Conservation (phyloP, 2,888 invertebrate genomes). For the Oxytorus armatus region DNA sequence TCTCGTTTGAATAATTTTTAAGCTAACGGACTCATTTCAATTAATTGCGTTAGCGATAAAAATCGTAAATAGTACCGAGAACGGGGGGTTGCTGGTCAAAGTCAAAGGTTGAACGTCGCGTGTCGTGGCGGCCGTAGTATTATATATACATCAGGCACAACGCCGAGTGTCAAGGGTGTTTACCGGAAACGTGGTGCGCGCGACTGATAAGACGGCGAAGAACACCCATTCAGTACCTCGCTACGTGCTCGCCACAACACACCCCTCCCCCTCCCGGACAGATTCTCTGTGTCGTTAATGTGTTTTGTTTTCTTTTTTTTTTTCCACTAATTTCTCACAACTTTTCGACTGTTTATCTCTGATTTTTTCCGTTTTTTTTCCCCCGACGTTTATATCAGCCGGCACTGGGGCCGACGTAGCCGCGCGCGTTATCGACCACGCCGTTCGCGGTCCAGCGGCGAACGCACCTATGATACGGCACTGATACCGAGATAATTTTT, state of each 20-base stretch:
- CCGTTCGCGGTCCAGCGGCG: slow-evolving; percentile 51
- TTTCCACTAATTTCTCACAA: not conserved
- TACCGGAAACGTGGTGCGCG: slow-evolving; percentile 71
- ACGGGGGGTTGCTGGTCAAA: not conserved
- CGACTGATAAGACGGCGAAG: slow-evolving; percentile 48
- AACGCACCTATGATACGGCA: slow-evolving; percentile 55
- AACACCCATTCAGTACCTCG: slow-evolving; percentile 38
- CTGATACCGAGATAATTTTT: slow-evolving; percentile 49
- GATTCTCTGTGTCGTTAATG: not conserved
- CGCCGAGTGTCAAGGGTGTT: slow-evolving; percentile 72
- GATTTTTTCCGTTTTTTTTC: too few species aligned
- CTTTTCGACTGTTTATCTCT: not conserved
- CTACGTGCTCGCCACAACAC: slow-evolving; percentile 14
- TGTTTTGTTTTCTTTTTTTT: not conserved
- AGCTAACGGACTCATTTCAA: too few species aligned
- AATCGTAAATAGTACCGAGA: too few species aligned
- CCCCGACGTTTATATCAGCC: slow-evolving; percentile 10
- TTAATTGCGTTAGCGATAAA: too few species aligned
- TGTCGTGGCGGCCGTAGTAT: slow-evolving; percentile 37
- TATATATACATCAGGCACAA: slow-evolving; percentile 1
- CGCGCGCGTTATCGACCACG: slow-evolving; percentile 67
- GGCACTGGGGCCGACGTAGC: slow-evolving; percentile 54
- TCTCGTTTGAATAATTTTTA: too few species aligned
- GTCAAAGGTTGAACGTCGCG: slow-evolving; percentile 45
- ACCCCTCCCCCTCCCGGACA: too few species aligned